A percentile compares a stretch with the other conserved stretches of the same genome.
These are phyloP conservation scores for Danionella cerebrum DNA, from an alignment of 2,113 vertebrate genomes.

Conservation along the genomic window DNA sequence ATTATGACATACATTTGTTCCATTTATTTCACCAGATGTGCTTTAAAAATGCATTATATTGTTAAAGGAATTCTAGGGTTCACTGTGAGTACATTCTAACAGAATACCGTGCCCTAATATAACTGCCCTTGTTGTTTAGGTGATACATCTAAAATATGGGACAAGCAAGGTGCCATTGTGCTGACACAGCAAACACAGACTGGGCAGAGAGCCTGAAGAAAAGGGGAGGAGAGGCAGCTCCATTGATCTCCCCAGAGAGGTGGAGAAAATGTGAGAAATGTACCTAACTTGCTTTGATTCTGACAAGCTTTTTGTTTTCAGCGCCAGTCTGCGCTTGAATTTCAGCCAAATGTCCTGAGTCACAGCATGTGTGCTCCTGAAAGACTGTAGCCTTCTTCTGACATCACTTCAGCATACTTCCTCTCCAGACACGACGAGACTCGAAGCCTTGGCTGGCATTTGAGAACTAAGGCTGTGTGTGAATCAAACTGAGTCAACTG, in stretches of 20 bases:
- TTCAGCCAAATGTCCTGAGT: conserved; percentile 19
- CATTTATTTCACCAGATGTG: too few relatives aligned
- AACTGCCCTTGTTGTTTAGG: neutral
- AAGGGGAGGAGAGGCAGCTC: neutral
- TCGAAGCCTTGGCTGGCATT: conserved; percentile 8
- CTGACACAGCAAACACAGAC: neutral
- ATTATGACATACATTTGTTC: too few relatives aligned
- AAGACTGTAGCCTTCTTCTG: conserved; percentile 6
- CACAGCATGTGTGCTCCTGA: conserved; percentile 3
- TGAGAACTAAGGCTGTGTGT: neutral
- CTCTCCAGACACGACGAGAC: conserved; percentile 8
- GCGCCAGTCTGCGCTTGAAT: neutral
- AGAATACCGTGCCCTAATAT: neutral
- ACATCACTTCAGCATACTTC: conserved; percentile 1
- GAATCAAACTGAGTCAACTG: neutral
- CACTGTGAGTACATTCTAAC: neutral
- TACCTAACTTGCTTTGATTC: neutral
- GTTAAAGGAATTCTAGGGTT: neutral
- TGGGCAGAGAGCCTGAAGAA: neutral
- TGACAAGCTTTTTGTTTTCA: neutral
- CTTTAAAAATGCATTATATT: too few relatives aligned
- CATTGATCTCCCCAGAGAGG: neutral
- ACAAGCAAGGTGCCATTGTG: neutral
- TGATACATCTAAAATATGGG: neutral
- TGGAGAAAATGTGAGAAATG: neutral